phyloP scores from a whole-genome alignment of 2,888 invertebrate species.

The Cecidostiba fungosa region DNA sequence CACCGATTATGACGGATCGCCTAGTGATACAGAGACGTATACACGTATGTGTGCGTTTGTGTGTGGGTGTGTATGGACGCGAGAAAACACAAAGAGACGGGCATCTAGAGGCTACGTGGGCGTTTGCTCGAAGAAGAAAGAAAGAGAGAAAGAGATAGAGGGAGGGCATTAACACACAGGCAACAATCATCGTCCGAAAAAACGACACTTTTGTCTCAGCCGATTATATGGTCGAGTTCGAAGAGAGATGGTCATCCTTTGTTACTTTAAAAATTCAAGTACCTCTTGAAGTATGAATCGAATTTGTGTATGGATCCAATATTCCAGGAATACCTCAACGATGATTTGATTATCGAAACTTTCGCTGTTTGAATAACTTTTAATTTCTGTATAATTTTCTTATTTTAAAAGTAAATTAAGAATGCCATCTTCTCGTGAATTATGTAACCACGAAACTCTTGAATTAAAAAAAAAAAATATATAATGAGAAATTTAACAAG shows the following conservation, averaged over 20 bases:
- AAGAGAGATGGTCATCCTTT: conserved; percentile 27
- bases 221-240: conserved; percentile 17
- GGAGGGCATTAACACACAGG: conserved; percentile 71
- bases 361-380: background rate
- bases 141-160: conserved; percentile 28
- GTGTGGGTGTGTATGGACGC: background rate
- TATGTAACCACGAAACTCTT: background rate
- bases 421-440: background rate
- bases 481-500: too few relatives aligned
- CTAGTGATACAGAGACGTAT: background rate
- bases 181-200: conserved; percentile 74
- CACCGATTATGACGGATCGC: conserved; percentile 43
- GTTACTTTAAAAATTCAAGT: background rate
- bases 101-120: conserved; percentile 19
- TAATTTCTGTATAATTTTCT: background rate
- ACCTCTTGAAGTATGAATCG: too few relatives aligned
- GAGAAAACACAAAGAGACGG: conserved; percentile 42
- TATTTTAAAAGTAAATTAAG: background rate
- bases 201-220: conserved; percentile 67
- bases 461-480: background rate
- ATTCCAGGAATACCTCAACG: background rate
- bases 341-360: background rate
- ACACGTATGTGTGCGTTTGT: background rate
- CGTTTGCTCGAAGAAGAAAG: conserved; percentile 13
- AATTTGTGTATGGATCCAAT: background rate